A percentile compares a stretch with the other conserved stretches of the same genome.
Conservation (phyloP, 2,888 invertebrate genomes). For the Cephalotes varians region DNA sequence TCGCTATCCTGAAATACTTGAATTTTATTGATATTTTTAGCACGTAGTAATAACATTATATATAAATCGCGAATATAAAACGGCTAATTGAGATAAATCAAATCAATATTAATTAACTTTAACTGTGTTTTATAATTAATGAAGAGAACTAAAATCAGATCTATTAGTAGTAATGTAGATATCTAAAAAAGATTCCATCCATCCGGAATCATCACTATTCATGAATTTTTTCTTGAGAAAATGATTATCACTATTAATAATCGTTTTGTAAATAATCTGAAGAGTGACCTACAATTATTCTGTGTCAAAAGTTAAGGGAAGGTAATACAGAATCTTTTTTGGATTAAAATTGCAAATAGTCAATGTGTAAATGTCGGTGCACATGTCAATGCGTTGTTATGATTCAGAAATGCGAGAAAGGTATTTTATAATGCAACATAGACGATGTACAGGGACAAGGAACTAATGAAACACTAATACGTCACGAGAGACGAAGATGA, state of each 20-base stretch:
- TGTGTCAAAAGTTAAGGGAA: not conserved
- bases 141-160: not conserved
- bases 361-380: not conserved
- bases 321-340: not conserved
- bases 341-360: not conserved
- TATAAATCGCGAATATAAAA: not conserved
- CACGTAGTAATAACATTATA: not conserved
- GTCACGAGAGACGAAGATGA: constrained; percentile 54
- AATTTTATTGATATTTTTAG: not conserved
- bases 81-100: not conserved
- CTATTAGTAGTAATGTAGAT: not conserved
- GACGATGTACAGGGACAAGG: not conserved
- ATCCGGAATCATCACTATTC: too few species aligned
- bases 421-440: not conserved
- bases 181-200: not conserved
- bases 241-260: not conserved
- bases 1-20: not conserved
- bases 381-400: not conserved
- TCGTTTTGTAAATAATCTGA: too few species aligned
- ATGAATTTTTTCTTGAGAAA: too few species aligned
- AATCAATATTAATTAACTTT: not conserved
- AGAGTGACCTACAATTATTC: not conserved
- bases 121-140: not conserved
- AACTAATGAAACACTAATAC: constrained; percentile 53
- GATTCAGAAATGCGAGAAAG: not conserved